Evolutionary conservation across 2,797 vertebrate genomes (phyloP), one percentile per base, ranked within the genome.

Genomic region (Neoniphon sammara): DNA sequence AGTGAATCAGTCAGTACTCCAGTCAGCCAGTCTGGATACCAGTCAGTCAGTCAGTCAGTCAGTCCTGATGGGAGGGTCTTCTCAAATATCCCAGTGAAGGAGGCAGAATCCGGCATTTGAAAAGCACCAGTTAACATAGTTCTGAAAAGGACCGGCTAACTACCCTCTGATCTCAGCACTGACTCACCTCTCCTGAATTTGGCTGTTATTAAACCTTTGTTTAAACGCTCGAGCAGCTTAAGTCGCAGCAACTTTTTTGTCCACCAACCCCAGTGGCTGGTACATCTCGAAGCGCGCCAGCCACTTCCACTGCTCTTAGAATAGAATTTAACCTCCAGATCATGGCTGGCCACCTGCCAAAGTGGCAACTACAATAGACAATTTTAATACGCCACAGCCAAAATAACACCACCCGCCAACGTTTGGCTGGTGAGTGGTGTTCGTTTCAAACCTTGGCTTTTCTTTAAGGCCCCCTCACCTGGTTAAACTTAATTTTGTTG

Each of bases 401-500:
- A 47, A 44, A 60, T 17, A n/a, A n/a, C n/a, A n/a, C n/a, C n/a
- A n/a, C n/a, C 17, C 25, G 73, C 72, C 66, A 67, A 57, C 64
- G 67, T 68, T 71, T 66, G 50, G 75, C 60, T 25, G 39, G 36
- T 68, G 58, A 21, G 61, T 78, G 56, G 56, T 58, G 55, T 69
- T 85, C 59, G 74, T 84, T 76, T 81, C 50, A 12, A 55, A 60
- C 15, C 23, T 10, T 7, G 70, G 67, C 61, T 87, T 82, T 73
- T 77, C 76, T 64, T 72, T 81, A 67, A 27, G 60, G 81, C 64
- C 65, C 68, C 59, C 71, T 53, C 80, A 86, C 78, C 80, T 87
- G 79, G 56, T 81, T 78, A 76, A 72, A 66, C 67, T 67, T 74
- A 70, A 23, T 73, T 71, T 77, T 84, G 88, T 87, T 91, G 84